A percentile compares a stretch with the other conserved stretches of the same genome.
Evolutionary conservation across 2,113 vertebrate genomes (phyloP).

Genomic region (Marmota flaviventris): DNA sequence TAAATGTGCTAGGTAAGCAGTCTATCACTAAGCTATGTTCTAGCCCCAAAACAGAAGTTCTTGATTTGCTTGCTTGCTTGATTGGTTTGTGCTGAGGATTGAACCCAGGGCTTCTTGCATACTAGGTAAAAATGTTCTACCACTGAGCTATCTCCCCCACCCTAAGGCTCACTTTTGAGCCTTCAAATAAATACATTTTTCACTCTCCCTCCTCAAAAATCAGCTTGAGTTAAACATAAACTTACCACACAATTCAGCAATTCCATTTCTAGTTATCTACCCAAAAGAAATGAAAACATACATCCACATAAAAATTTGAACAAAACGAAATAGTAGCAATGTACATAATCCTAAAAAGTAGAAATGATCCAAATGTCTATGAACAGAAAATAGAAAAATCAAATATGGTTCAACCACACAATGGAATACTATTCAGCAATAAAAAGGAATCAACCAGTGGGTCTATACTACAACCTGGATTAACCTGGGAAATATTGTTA

Average conservation of each 20-base stretch:
- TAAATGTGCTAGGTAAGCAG: not conserved
- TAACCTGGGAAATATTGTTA: not conserved
- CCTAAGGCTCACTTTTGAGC: not conserved
- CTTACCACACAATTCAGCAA: not conserved
- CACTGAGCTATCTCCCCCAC: not conserved
- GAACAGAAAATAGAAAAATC: not conserved
- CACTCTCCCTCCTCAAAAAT: slow-evolving; percentile 11
- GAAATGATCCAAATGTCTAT: not conserved
- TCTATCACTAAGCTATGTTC: not conserved
- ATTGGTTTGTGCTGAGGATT: not conserved
- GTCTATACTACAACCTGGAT: not conserved
- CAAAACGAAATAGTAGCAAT: not conserved
- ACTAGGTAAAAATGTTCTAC: not conserved
- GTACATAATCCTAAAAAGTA: not conserved
- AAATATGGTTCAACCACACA: not conserved
- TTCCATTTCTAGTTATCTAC: not conserved
- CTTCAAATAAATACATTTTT: slow-evolving; percentile 11
- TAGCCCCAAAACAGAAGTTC: not conserved
- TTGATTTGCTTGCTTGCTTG: not conserved
- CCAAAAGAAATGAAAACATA: slow-evolving; percentile 39
- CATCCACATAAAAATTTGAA: not conserved
- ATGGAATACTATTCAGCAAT: slow-evolving; percentile 5
- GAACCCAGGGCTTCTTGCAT: not conserved
- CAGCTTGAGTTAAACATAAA: slow-evolving; percentile 49
- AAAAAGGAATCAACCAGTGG: not conserved